Percentiles rank a stretch among this genome's conserved stretches.
phyloP scores from a whole-genome alignment of 2,888 invertebrate species.

The Ptilodon capucinus region DNA sequence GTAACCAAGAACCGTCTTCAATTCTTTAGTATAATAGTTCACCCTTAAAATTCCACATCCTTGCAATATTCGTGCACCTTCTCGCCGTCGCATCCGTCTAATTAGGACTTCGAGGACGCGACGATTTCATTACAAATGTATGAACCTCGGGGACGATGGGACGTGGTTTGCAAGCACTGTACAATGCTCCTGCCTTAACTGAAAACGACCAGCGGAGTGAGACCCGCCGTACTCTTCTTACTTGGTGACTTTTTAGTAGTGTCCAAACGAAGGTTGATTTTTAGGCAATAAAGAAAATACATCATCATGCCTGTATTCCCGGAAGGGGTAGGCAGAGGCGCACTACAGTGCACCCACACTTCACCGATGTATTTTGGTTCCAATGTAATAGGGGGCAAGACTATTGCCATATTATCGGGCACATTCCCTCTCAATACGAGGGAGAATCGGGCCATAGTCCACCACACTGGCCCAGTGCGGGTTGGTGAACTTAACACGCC shows the following conservation, averaged over 20 bases:
- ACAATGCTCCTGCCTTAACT: slow-evolving; percentile 66
- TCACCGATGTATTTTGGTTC: no score
- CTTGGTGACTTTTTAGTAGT: slow-evolving; percentile 12
- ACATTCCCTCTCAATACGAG: no score
- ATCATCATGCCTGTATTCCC: no score
- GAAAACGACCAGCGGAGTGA: slow-evolving; percentile 46
- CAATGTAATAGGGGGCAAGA: no score
- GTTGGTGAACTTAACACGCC: no score
- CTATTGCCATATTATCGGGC: no score
- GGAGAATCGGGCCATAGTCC: no score
- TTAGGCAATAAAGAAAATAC: no score
- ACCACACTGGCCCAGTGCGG: no score
- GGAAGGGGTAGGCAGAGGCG: no score
- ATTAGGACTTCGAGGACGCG: slow-evolving; percentile 56
- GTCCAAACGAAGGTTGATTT: no score
- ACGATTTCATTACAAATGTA: slow-evolving; percentile 76
- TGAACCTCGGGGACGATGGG: slow-evolving; percentile 53
- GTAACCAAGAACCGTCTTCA: neutral
- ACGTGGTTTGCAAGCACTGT: slow-evolving; percentile 71
- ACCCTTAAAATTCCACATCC: neutral
- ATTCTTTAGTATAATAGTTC: neutral
- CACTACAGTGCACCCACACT: no score
- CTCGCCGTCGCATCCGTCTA: slow-evolving; percentile 48
- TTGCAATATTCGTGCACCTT: slow-evolving; percentile 17
- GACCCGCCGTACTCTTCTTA: slow-evolving; percentile 52